Evolutionary conservation across 2,113 vertebrate genomes (phyloP).

Genomic region (Ictidomys tridecemlineatus): DNA sequence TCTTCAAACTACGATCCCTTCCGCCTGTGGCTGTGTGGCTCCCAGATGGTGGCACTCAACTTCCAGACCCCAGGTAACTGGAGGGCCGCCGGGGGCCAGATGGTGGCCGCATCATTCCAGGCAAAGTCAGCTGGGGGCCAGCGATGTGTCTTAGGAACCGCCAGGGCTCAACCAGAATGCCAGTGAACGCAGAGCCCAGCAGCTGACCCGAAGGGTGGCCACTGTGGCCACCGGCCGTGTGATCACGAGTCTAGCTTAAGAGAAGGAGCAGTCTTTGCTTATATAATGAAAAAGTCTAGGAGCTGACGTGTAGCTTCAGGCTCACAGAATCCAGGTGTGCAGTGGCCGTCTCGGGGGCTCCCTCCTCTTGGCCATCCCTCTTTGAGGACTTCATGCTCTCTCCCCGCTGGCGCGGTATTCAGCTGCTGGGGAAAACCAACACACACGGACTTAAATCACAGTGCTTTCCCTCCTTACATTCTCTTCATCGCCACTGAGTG

Average conservation of each 20-base stretch:
- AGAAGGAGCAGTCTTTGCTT: background rate
- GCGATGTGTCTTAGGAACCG: background rate
- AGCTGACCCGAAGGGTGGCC: background rate
- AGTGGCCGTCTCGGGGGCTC: background rate
- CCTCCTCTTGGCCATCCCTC: background rate
- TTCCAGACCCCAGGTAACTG: slow-evolving; percentile 96
- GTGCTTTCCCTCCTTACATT: background rate
- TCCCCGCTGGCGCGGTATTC: background rate
- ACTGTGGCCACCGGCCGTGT: accelerated
- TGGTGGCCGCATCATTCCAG: accelerated
- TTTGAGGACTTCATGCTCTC: background rate
- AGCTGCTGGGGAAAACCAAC: background rate
- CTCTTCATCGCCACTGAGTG: background rate
- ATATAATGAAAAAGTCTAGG: background rate
- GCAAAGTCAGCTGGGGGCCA: background rate
- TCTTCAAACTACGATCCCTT: slow-evolving; percentile 99
- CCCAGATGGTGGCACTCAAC: slow-evolving; percentile 98
- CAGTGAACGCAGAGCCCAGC: accelerated
- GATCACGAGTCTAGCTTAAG: background rate
- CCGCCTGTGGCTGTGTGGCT: slow-evolving; percentile 94
- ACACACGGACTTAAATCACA: no score
- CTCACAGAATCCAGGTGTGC: background rate
- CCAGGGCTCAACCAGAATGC: background rate
- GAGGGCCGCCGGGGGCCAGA: background rate
- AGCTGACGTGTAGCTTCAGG: background rate